These are phyloP conservation scores for Sciaenops ocellatus DNA, from an alignment of 2,797 vertebrate genomes.

Conservation along the genomic window DNA sequence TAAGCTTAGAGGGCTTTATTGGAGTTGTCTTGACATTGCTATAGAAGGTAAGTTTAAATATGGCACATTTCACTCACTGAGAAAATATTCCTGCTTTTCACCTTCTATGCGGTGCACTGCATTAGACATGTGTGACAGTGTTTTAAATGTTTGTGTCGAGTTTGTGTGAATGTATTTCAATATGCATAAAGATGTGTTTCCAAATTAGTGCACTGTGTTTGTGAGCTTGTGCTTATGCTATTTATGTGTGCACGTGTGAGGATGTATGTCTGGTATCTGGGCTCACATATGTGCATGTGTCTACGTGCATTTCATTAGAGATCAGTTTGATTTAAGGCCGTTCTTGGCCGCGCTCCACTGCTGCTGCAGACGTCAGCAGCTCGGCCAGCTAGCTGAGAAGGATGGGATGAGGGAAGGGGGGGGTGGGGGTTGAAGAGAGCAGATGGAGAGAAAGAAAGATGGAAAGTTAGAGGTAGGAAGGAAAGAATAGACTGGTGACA, in stretches of 20 bases:
- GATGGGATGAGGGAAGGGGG: conserved; percentile 22
- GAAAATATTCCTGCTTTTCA: conserved; percentile 12
- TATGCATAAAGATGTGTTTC: background rate
- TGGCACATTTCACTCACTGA: conserved; percentile 28
- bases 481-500: conserved; percentile 52
- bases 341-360: conserved; percentile 63
- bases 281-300: conserved; percentile 28
- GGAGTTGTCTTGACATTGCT: conserved; percentile 1
- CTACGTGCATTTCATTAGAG: conserved; percentile 63
- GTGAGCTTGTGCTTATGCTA: conserved; percentile 6
- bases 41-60: conserved; percentile 14
- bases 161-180: conserved; percentile 7
- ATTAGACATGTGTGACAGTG: background rate
- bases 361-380: conserved; percentile 77
- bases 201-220: background rate
- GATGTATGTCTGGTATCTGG: background rate
- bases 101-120: conserved; percentile 19
- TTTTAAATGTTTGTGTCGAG: background rate
- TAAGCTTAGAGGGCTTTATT: background rate
- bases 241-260: background rate
- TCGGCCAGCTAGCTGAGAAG: conserved; percentile 42
- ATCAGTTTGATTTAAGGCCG: conserved; percentile 73
- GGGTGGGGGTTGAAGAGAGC: conserved; percentile 18
- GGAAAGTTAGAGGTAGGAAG: conserved; percentile 57
- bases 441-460: conserved; percentile 53